Percentiles rank a stretch among this genome's conserved stretches.
phyloP scores from a whole-genome alignment of 1,140 invertebrate species.

The Marisa cornuarietis region DNA sequence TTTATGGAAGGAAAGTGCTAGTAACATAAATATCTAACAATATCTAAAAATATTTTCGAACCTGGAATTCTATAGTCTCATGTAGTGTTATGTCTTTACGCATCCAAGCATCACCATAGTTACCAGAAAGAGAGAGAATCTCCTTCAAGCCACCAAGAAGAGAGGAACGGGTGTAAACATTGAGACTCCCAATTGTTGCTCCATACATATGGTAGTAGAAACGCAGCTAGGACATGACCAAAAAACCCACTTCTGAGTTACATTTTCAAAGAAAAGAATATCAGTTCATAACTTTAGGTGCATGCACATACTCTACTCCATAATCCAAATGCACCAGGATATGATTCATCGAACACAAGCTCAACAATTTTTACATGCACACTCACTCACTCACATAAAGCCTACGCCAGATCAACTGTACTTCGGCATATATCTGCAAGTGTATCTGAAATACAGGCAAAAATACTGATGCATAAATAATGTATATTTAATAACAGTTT shows the following conservation, averaged over 20 bases:
- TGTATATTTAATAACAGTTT: too few species aligned
- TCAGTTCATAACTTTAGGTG: neutral
- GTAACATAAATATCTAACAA: too few species aligned
- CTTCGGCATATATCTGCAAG: too few species aligned
- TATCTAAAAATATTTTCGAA: neutral
- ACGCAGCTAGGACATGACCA: slow-evolving; percentile 40
- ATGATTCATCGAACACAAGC: too few species aligned
- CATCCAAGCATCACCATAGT: slow-evolving; percentile 57
- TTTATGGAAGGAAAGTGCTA: too few species aligned
- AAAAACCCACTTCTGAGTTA: neutral
- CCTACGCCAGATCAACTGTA: too few species aligned
- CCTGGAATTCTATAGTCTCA: slow-evolving; percentile 52
- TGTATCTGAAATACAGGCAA: too few species aligned
- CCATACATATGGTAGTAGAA: slow-evolving; percentile 67
- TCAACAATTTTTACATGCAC: too few species aligned
- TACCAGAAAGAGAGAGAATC: slow-evolving; percentile 47
- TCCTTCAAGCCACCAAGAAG: slow-evolving; percentile 39
- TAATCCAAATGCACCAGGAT: neutral
- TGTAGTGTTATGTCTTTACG: slow-evolving; percentile 48
- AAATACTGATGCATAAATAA: too few species aligned
- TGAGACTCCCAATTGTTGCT: slow-evolving; percentile 53
- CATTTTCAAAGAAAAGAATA: neutral
- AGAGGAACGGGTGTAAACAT: slow-evolving; percentile 54
- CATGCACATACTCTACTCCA: too few species aligned
- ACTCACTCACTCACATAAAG: too few species aligned